These are phyloP conservation scores for Anthoscopus minutus DNA, from an alignment of 2,113 vertebrate genomes.

Conservation along the genomic window DNA sequence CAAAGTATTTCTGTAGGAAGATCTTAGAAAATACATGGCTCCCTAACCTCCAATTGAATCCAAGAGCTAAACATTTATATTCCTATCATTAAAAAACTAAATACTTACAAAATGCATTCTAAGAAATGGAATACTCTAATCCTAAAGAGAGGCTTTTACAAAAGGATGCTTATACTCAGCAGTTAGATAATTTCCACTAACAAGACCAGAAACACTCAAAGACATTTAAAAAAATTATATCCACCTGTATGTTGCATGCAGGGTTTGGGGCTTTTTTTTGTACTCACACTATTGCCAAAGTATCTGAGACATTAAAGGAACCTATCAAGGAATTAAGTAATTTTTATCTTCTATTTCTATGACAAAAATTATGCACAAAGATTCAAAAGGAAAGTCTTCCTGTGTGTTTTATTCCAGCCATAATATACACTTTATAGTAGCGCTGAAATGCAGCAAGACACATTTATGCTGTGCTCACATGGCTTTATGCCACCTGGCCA, in stretches of 20 bases:
- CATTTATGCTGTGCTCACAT: neutral
- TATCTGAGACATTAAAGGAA: neutral
- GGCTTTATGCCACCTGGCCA: slow-evolving; percentile 42
- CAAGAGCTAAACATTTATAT: neutral
- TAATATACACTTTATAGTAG: neutral
- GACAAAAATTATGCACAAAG: neutral
- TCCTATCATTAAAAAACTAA: neutral
- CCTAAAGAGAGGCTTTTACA: neutral
- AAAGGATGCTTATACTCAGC: neutral
- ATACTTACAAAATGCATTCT: neutral
- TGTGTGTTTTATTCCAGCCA: neutral
- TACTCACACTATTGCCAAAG: neutral
- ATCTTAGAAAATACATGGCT: neutral
- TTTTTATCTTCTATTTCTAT: neutral
- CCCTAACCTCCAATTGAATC: neutral
- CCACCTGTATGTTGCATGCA: neutral
- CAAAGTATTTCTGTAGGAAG: neutral
- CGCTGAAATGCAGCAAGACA: slow-evolving; percentile 19
- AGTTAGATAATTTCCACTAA: neutral
- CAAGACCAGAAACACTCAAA: neutral
- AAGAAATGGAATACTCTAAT: neutral
- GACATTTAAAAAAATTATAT: neutral
- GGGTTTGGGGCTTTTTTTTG: neutral
- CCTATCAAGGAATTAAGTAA: neutral
- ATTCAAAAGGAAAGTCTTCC: slow-evolving; percentile 5